Evolutionary conservation across 2,797 vertebrate species (phyloP).

Genomic region (Nyctalus aviator): DNA sequence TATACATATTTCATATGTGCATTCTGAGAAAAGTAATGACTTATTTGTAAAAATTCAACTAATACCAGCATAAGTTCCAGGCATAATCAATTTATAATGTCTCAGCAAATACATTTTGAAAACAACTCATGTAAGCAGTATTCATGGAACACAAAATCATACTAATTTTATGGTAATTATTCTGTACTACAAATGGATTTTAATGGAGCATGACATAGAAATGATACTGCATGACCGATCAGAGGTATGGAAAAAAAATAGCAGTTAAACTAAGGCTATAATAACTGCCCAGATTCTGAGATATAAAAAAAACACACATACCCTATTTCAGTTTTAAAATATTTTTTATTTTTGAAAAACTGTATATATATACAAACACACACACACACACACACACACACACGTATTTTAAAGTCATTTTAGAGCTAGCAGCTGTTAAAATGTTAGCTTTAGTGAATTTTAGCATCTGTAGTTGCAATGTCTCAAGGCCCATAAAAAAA

Average conservation of each 20-base stretch:
- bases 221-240: background rate
- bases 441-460: background rate
- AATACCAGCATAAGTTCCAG: background rate
- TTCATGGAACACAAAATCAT: background rate
- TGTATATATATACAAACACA: background rate
- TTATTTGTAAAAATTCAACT: background rate
- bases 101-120: background rate
- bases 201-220: background rate
- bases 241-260: background rate
- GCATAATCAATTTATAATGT: background rate
- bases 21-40: background rate
- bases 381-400: background rate
- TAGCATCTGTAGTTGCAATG: background rate
- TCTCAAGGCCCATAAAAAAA: background rate
- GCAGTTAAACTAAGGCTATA: background rate
- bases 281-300: background rate
- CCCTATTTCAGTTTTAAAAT: background rate
- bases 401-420: background rate
- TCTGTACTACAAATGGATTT: background rate
- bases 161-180: slow-evolving; percentile 16
- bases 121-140: background rate
- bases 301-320: background rate
- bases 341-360: background rate
- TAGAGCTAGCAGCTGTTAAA: background rate
- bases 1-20: background rate